phyloP scores from a whole-genome alignment of 2,797 vertebrate genomes.

The Enteromius thamalakanensis region DNA sequence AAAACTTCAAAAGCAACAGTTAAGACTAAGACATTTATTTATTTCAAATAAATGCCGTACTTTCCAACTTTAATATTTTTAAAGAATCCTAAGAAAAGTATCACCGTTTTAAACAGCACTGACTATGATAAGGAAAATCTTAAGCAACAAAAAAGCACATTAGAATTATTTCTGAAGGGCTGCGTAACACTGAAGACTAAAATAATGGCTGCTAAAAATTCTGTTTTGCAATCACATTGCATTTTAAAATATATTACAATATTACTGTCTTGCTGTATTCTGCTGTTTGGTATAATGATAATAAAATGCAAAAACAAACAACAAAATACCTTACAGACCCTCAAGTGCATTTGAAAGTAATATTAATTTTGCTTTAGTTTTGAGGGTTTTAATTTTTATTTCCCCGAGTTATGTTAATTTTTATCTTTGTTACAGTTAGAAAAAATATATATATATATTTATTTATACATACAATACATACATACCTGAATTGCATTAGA shows the following conservation, averaged over 20 bases:
- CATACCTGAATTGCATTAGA: too few species aligned
- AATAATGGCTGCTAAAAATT: neutral
- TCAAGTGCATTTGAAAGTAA: neutral
- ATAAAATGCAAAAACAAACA: neutral
- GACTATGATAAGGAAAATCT: neutral
- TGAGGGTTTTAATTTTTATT: neutral
- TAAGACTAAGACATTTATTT: neutral
- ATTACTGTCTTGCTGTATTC: too few species aligned
- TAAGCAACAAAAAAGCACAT: neutral
- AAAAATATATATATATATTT: too few species aligned
- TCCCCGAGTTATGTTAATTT: too few species aligned
- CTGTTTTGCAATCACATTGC: too few species aligned
- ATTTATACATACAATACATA: too few species aligned
- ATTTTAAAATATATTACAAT: too few species aligned
- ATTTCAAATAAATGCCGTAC: too few species aligned
- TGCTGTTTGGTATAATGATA: too few species aligned
- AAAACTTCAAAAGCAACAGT: neutral
- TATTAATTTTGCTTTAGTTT: neutral
- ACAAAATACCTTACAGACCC: neutral
- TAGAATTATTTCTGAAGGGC: neutral
- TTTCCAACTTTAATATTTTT: neutral
- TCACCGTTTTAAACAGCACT: neutral
- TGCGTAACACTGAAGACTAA: neutral
- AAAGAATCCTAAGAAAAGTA: neutral
- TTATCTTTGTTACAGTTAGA: too few species aligned